These are phyloP conservation scores for Galaxias olidus DNA, from an alignment of 2,797 vertebrate species.

Conservation along the genomic window DNA sequence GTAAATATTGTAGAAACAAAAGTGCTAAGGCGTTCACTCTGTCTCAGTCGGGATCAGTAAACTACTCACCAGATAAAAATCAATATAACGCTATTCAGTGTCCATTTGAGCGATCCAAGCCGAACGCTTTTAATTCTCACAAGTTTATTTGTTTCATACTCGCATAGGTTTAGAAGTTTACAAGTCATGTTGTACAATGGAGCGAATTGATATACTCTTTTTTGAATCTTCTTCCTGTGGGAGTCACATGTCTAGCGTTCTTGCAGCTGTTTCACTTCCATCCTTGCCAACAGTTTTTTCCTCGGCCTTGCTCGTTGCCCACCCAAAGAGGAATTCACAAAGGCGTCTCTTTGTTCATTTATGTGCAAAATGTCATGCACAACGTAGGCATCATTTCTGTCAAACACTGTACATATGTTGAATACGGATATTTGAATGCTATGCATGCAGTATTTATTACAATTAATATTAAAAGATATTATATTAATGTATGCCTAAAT, in stretches of 20 bases:
- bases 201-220: slow-evolving; percentile 19
- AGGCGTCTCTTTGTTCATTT: too few species aligned
- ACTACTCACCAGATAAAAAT: slow-evolving; percentile 76
- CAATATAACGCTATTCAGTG: slow-evolving; percentile 65
- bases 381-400: too few species aligned
- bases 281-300: background rate
- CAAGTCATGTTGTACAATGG: slow-evolving; percentile 48
- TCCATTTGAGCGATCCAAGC: slow-evolving; percentile 78
- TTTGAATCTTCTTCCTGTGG: slow-evolving; percentile 11
- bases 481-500: too few species aligned
- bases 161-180: slow-evolving; percentile 52
- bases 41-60: too few species aligned
- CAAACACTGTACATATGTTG: too few species aligned
- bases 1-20: too few species aligned
- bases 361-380: too few species aligned
- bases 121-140: slow-evolving; percentile 71
- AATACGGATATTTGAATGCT: too few species aligned
- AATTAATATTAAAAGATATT: too few species aligned
- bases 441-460: too few species aligned
- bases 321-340: background rate
- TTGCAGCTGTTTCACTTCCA: slow-evolving; percentile 23
- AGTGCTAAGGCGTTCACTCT: too few species aligned
- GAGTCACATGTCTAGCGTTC: slow-evolving; percentile 53
- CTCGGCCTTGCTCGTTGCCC: background rate
- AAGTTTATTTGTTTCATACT: slow-evolving; percentile 80